A percentile compares a stretch with the other conserved stretches of the same genome.
Conservation (phyloP, 2,888 invertebrate species). For the Salticus scenicus region DNA sequence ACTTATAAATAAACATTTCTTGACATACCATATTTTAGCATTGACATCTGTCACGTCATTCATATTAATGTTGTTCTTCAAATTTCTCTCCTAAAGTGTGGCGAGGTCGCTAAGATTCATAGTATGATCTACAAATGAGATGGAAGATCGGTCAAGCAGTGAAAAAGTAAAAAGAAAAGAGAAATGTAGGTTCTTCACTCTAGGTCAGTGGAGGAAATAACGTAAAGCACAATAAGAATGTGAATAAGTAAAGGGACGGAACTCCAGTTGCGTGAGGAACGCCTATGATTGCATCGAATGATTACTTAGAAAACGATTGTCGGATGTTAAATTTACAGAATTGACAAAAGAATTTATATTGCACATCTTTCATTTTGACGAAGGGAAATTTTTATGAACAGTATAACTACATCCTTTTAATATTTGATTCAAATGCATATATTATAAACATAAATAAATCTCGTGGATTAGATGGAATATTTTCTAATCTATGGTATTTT, state of each 20-base stretch:
- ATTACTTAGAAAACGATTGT: not conserved
- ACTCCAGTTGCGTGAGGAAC: not conserved
- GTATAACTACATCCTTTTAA: too few relatives aligned
- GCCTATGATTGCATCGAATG: not conserved
- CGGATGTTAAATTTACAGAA: not conserved
- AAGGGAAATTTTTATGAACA: too few relatives aligned
- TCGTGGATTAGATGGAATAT: too few relatives aligned
- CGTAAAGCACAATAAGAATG: conserved; percentile 13
- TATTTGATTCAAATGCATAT: too few relatives aligned
- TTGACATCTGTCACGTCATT: not conserved
- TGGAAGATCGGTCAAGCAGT: conserved; percentile 38
- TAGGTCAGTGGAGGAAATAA: conserved; percentile 62
- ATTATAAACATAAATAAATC: too few relatives aligned
- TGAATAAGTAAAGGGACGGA: conserved; percentile 13
- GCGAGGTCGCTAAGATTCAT: not conserved
- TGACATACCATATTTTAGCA: too few relatives aligned
- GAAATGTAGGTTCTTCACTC: conserved; percentile 51
- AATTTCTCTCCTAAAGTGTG: not conserved
- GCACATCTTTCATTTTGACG: too few relatives aligned
- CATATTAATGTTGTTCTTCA: not conserved
- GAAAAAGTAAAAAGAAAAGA: conserved; percentile 47
- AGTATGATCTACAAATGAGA: not conserved
- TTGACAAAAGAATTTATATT: not conserved
- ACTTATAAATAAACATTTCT: too few relatives aligned
- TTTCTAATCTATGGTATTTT: too few relatives aligned